Base-by-base conservation (phyloP, 30 jellyfish, hydroid and myxozoan species). In the Hydractinia symbiolongicarpus region DNA sequence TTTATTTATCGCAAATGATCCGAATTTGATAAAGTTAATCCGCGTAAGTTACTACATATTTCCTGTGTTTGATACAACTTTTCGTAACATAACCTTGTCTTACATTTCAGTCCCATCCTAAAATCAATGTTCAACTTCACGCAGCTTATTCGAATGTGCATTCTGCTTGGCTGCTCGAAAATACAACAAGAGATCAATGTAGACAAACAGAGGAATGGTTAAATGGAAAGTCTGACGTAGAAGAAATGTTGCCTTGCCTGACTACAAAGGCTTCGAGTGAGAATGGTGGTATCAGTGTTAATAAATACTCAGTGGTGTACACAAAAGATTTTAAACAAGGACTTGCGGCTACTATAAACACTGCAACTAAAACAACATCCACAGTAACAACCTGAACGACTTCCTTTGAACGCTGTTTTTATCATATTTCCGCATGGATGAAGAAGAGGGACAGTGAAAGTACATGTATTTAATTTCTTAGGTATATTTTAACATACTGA, bases 141-240 rank as follows among this genome's bases (percentile, higher is more conserved):
- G 69, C 66, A 56, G 79, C 78, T 8, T 91, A 84, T 87, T 60
- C 75, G 58, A 56, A 49, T 10, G 60, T 77, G 15, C 96, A 86
- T 67, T 83, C 83, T 56, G 87, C 83, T 53, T 91, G 98, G 98
- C 70, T 91, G 83, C 88, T 86, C 64, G 93, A 86, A 11, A 91
- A 91, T 55, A 90, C 89, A 61, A 82, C 96, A 75, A 89, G 98
- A 64, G 98, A 91, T 51, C 98, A 86, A 68, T 57, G 95, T 21
- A 90, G 83, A 61, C 66, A 51, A 70, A 72, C 95, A 4, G 98
- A 91, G 49, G 96, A 86, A 62, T 91, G 98, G 98, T 76, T 91
- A 74, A 50, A 73, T 68, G 98, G 98, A 15, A 86, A 86, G 69
- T 66, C 72, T 10, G 11, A 50, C 50, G 44, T 5, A 19, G 98